Base-by-base conservation (phyloP, 2,797 vertebrate species). In the Siniperca undulata region DNA sequence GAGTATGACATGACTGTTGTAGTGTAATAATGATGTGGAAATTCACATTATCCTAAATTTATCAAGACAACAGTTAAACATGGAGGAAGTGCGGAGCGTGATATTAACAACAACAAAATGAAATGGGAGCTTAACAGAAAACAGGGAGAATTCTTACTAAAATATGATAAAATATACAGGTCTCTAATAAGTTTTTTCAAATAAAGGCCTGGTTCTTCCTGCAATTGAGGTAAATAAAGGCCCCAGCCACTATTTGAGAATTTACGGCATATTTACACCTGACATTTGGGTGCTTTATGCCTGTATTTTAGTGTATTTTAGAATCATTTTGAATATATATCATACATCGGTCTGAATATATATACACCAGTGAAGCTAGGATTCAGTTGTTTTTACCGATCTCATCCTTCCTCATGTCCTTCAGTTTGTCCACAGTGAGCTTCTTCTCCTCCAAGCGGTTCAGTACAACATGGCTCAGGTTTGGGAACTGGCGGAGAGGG, bases 401-500 rank as follows among this genome's bases (percentile, higher is more conserved):
- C 94, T 99, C 99, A 85, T 99, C 98, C 93, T 99, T 99, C 83
- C 95, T 97, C 98, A 99, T 99, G 85, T 99, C 99, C 93, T 97
- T 99, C 62, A 99, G 96, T 80, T 97, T 98, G 95, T 99, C 99
- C 85, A 99, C 81, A 12, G 96, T 97, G 52, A 99, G 97, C 30
- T 97, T 98, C 94, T 96, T 97, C 88, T 98, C 97, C 90, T 99
- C 98, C 91, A 99, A 74, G 81, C 96, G 97, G 85, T 95, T 92
- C 69, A 99, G 95, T 22, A 98, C 95, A 0, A 96, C 90, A 9
- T 94, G 95, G 50, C 97, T 98, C 30, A 99, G 90, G 66, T 82
- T 90, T 38, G 96, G 89, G 94, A 99, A 99, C 90, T 99, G 99
- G 16, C 98, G 96, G 71, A 99, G 95, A 40, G 98, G 98, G 90